These are phyloP conservation scores for Tubulanus polymorphus DNA, from an alignment of 2,888 invertebrate genomes.

Conservation along the genomic window DNA sequence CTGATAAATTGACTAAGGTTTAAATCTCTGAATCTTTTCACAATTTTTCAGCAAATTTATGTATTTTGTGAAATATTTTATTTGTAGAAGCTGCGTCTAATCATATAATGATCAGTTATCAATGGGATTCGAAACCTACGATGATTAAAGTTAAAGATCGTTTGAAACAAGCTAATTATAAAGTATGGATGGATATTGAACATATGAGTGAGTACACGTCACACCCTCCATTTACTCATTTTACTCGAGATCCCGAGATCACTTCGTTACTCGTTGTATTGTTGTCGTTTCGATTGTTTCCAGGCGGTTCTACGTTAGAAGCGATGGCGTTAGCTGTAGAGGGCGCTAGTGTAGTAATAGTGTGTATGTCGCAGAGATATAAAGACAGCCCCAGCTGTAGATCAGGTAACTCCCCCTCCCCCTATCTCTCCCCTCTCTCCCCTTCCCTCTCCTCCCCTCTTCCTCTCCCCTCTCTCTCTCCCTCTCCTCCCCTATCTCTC, in stretches of 20 bases:
- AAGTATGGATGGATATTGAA: slow-evolving; percentile 51
- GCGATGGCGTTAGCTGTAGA: slow-evolving; percentile 47
- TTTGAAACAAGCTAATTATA: slow-evolving; percentile 37
- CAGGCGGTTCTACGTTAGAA: slow-evolving; percentile 43
- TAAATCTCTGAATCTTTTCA: too few species aligned
- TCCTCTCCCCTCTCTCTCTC: too few species aligned
- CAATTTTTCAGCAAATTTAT: too few species aligned
- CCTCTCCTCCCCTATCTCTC: too few species aligned
- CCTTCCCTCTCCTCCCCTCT: too few species aligned
- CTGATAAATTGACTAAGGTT: too few species aligned
- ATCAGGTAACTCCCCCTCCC: slow-evolving; percentile 36
- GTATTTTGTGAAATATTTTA: too few species aligned
- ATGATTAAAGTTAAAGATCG: slow-evolving; percentile 39
- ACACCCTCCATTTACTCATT: not conserved
- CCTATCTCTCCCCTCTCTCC: too few species aligned
- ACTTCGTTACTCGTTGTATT: too few species aligned
- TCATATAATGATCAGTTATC: slow-evolving; percentile 46
- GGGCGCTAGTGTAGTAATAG: slow-evolving; percentile 36
- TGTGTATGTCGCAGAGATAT: slow-evolving; percentile 47
- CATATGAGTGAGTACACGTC: slow-evolving; percentile 43
- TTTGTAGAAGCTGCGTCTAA: too few species aligned
- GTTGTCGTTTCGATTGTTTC: too few species aligned
- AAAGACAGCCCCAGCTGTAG: slow-evolving; percentile 46
- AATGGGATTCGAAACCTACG: slow-evolving; percentile 38
- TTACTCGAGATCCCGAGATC: too few species aligned